phyloP scores from a whole-genome alignment of 2,797 vertebrate species.

The Leptodactylus fallax region DNA sequence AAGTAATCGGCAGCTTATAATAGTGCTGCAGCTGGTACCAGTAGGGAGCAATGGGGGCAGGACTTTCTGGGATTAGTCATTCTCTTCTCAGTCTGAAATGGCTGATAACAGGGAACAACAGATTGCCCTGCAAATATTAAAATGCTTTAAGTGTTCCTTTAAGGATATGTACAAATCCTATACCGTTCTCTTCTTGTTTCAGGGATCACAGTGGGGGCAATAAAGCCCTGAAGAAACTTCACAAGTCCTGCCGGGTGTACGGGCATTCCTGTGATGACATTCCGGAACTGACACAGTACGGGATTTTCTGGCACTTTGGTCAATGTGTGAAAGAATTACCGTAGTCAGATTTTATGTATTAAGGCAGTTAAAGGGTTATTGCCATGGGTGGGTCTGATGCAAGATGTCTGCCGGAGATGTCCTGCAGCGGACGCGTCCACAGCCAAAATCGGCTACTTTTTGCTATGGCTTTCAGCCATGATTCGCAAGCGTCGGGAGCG shows the following conservation, averaged over 20 bases:
- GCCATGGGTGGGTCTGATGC: too few relatives aligned
- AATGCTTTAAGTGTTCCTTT: background rate
- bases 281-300: slow-evolving; percentile 95
- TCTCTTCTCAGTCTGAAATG: background rate
- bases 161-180: background rate
- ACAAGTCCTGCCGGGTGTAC: slow-evolving; percentile 87
- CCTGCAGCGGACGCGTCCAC: too few relatives aligned
- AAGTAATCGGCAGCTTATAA: background rate
- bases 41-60: background rate
- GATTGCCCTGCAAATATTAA: background rate
- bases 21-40: too few relatives aligned
- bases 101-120: background rate
- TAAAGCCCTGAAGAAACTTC: slow-evolving; percentile 79
- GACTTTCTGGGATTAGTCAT: too few relatives aligned
- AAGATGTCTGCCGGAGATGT: too few relatives aligned
- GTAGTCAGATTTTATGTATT: too few relatives aligned
- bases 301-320: slow-evolving; percentile 37
- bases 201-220: slow-evolving; percentile 98
- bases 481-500: too few relatives aligned
- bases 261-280: slow-evolving; percentile 90
- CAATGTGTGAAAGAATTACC: too few relatives aligned
- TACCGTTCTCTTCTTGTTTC: background rate
- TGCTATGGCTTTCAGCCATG: too few relatives aligned
- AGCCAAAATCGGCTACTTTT: too few relatives aligned
- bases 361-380: too few relatives aligned